A percentile compares a stretch with the other conserved stretches of the same genome.
Evolutionary conservation across 2,797 vertebrate species (phyloP).

Genomic region (Clarias pachynema): DNA sequence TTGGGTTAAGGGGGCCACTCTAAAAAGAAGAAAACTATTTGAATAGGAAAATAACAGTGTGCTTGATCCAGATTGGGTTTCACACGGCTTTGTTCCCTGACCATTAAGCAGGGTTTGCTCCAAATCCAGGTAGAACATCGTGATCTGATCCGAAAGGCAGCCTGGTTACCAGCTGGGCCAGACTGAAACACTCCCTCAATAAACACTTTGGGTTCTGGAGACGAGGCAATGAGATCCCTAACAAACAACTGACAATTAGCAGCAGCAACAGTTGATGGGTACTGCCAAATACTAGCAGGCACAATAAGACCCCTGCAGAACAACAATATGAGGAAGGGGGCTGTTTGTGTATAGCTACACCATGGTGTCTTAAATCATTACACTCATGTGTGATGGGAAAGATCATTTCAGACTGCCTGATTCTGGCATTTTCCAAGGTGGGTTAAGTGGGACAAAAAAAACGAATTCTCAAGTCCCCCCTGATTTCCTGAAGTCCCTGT

Average conservation of each 20-base stretch:
- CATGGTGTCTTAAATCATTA: constrained; percentile 10
- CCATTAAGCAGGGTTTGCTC: constrained; percentile 59
- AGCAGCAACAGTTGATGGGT: constrained; percentile 47
- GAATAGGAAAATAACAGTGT: constrained; percentile 59
- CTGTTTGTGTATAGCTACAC: constrained; percentile 15
- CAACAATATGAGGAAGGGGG: neutral
- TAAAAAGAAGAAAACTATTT: constrained; percentile 66
- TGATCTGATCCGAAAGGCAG: constrained; percentile 56
- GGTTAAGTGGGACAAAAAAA: neutral
- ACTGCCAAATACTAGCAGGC: constrained; percentile 47
- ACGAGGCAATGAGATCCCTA: constrained; percentile 52
- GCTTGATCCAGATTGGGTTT: constrained; percentile 53
- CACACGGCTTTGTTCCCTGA: constrained; percentile 66
- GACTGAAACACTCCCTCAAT: constrained; percentile 49
- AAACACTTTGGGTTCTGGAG: constrained; percentile 57
- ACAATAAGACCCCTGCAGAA: constrained; percentile 42
- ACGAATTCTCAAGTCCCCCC: neutral
- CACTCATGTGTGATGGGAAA: constrained; percentile 11
- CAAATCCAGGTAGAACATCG: constrained; percentile 55
- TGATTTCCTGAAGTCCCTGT: neutral
- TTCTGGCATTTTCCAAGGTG: neutral
- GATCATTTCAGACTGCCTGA: neutral
- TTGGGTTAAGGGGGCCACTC: constrained; percentile 55
- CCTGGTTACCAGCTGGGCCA: constrained; percentile 58
- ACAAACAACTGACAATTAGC: constrained; percentile 52